Evolutionary conservation across 30 jellyfish, hydroid and myxozoan genomes (phyloP).

Genomic region (Mastigias papua): DNA sequence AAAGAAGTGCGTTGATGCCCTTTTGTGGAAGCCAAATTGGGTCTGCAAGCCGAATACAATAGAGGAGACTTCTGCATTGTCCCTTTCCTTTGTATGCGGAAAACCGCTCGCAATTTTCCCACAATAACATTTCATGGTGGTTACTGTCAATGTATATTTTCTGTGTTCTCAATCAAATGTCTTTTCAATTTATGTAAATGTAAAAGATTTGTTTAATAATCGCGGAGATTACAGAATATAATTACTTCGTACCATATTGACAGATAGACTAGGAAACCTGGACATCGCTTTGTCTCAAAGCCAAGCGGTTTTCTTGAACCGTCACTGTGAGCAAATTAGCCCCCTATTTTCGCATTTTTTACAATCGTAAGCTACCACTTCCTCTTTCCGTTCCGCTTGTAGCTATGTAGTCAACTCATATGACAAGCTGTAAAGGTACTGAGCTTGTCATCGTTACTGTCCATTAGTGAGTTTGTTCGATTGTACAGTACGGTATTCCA

Average conservation of each 20-base stretch:
- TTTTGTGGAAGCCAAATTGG: slow-evolving; percentile 75
- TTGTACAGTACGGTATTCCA: neutral
- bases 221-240: slow-evolving; percentile 77
- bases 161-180: slow-evolving; percentile 78
- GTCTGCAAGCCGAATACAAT: slow-evolving; percentile 59
- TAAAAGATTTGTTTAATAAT: slow-evolving; percentile 75
- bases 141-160: slow-evolving; percentile 75
- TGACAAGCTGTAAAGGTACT: slow-evolving; percentile 17
- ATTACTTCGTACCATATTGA: slow-evolving; percentile 71
- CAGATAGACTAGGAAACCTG: slow-evolving; percentile 64
- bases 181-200: slow-evolving; percentile 82
- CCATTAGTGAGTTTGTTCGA: neutral
- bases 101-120: slow-evolving; percentile 87
- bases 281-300: slow-evolving; percentile 68
- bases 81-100: slow-evolving; percentile 24
- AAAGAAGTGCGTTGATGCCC: slow-evolving; percentile 68
- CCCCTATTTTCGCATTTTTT: slow-evolving; percentile 51
- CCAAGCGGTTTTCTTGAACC: slow-evolving; percentile 57
- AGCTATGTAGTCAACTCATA: slow-evolving; percentile 11
- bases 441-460: neutral
- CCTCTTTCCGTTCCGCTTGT: slow-evolving; percentile 72
- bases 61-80: slow-evolving; percentile 58
- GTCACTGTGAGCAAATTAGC: slow-evolving; percentile 51
- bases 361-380: slow-evolving; percentile 61
- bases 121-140: slow-evolving; percentile 87